Evolutionary conservation across 1,140 invertebrate genomes (phyloP), one percentile per base, ranked within the genome.

Genomic region (Hestina assimilis): DNA sequence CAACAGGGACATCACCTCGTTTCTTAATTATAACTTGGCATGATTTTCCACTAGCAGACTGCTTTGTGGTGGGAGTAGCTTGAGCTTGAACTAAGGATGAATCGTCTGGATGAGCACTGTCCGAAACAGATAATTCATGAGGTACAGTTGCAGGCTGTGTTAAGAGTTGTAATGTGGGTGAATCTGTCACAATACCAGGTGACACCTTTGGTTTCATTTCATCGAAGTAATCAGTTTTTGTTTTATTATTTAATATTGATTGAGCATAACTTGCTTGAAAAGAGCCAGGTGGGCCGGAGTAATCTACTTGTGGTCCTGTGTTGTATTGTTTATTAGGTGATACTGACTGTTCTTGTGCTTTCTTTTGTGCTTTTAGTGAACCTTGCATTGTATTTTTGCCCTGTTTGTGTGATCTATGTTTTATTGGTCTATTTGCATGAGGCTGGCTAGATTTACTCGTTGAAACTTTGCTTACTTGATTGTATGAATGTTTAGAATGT

Each of bases 391-490:
- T 11, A 48, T 63, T 66, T 61, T 71, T 75, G 19, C 40, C 50
- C 52, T 73, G 61, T 66, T 83, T 85, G 40, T 78, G 73, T 48
- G 73, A 19, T 35, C 77, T 65, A 20, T 69, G 78, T 48, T 82
- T 87, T 6, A 62, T 35, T n/a, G 65, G 28, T 9, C 74, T 68
- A 4, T 66, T 66, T 19, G 60, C 35, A 12, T 80, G 77, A 2
- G 67, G 21, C 42, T 79, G 79, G 65, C 61, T 79, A 54, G 86
- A 77, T 83, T 87, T 89, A 73, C 76, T 87, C 24, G 81, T 83
- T 33, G 86, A 88, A 21, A 88, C 79, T 86, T 89, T 89, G 69
- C 83, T 87, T 19, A 87, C 86, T 86, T 87, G 83, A 53, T 89
- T 89, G 55, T 87, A 89, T 28, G 83, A 89, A 61, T 89, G 83